Evolutionary conservation across 1,140 invertebrate species (phyloP).

Genomic region (Eriosoma lanigerum): DNA sequence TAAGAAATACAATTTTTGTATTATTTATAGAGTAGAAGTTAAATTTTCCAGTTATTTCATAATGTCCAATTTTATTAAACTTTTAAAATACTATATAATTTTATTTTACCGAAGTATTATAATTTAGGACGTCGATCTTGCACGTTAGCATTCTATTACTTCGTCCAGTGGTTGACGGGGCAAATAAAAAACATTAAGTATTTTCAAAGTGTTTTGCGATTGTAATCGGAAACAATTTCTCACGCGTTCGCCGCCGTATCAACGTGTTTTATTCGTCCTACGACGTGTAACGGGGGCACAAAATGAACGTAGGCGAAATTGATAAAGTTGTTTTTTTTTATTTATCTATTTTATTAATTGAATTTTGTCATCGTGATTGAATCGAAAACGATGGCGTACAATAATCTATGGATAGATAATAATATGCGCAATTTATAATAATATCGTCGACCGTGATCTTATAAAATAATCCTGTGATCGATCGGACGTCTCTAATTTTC

Average conservation of each 20-base stretch:
- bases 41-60: no score
- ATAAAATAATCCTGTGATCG: conserved; percentile 39
- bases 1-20: no score
- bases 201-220: conserved; percentile 6
- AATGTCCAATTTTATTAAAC: no score
- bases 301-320: conserved; percentile 30
- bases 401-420: not conserved
- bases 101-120: no score
- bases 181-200: no score
- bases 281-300: not conserved
- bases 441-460: not conserved
- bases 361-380: conserved; percentile 47
- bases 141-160: no score
- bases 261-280: not conserved
- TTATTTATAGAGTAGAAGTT: no score
- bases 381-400: not conserved
- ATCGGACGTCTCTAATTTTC: not conserved
- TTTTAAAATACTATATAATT: no score
- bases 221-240: conserved; percentile 5
- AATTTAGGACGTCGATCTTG: no score
- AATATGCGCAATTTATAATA: not conserved
- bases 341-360: conserved; percentile 13
- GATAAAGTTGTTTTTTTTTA: conserved; percentile 40
- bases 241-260: conserved; percentile 14
- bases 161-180: no score